Base-by-base conservation (phyloP, 2,797 vertebrate species). In the Tokudaia tokunoshimensis region DNA sequence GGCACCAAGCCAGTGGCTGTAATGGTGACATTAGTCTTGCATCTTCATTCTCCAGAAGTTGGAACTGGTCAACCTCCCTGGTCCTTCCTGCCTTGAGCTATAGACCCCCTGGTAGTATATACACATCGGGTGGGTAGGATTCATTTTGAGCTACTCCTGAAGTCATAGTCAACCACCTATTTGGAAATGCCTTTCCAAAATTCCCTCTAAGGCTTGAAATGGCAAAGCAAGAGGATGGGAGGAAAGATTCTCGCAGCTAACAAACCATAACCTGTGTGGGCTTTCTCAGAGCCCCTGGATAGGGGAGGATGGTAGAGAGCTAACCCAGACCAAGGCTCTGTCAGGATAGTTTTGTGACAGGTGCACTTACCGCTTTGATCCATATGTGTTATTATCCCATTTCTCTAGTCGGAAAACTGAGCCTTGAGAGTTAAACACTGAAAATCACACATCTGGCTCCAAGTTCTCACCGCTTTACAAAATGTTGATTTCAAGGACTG, bases 61-160 rank as follows among this genome's bases (percentile, higher is more conserved):
- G 29, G 80, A 52, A 29, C 44, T 24, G 1, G 7, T 24, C 52
- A 20, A 0, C 1, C 14, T 22, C 17, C n/a, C 57, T 13, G 0
- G n/a, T 34, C 82, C 81, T 67, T 47, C 55, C 14, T 24, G 24
- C 44, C 91, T 29, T 26, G n/a, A 61, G 41, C n/a, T 31, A 15
- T 0, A 47, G n/a, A 15, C 7, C 59, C 24, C 44, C 37, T 15
- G 3, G 11, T 0, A 0, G 34, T 9, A 31, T 20, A 13, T 20
- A 65, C 22, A 20, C 63, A 8, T 9, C 12, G 14, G 2, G 14
- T 6, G 31, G 22, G 29, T 8, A 47, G 10, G 20, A 37, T 7
- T 6, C 55, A 11, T 55, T 63, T 81, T n/a, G 44, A 52, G 78
- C 57, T 29, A 55, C 2, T 2, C 29, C 41, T 22, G 41, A 20